A percentile compares a stretch with the other conserved stretches of the same genome.
These are phyloP conservation scores for Drosophila rufa DNA, from an alignment of 1,140 invertebrate genomes.

Conservation along the genomic window DNA sequence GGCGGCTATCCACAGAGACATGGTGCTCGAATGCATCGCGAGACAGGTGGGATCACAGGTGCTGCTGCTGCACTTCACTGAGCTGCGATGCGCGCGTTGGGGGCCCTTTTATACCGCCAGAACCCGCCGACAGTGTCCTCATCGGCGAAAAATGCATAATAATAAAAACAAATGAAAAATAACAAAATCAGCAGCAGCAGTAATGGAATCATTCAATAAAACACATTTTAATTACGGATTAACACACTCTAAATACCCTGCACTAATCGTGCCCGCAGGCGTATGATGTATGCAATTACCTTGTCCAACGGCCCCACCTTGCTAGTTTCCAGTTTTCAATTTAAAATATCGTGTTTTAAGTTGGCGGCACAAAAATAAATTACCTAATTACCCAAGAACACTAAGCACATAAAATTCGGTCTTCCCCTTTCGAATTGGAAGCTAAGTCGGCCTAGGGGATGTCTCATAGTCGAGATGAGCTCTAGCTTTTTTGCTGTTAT, in stretches of 20 bases:
- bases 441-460: slow-evolving; percentile 4
- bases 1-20: slow-evolving; percentile 42
- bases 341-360: slow-evolving; percentile 17
- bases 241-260: slow-evolving; percentile 55
- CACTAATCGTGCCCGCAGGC: slow-evolving; percentile 31
- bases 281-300: slow-evolving; percentile 33
- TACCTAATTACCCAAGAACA: not conserved
- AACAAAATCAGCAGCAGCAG: slow-evolving; percentile 29
- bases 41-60: slow-evolving; percentile 1
- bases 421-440: not conserved
- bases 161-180: slow-evolving; percentile 40
- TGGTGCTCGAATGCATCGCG: slow-evolving; percentile 29
- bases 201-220: slow-evolving; percentile 64
- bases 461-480: slow-evolving; percentile 9
- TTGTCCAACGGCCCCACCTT: slow-evolving; percentile 18
- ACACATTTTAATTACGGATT: slow-evolving; percentile 78
- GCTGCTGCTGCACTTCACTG: slow-evolving; percentile 55
- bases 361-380: not conserved
- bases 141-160: slow-evolving; percentile 50
- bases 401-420: slow-evolving; percentile 8
- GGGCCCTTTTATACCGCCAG: slow-evolving; percentile 51
- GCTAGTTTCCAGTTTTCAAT: slow-evolving; percentile 11
- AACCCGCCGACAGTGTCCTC: slow-evolving; percentile 42
- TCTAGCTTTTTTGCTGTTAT: slow-evolving; percentile 2
- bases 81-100: slow-evolving; percentile 14